phyloP scores from a whole-genome alignment of 2,113 vertebrate species.

The Plestiodon gilberti region DNA sequence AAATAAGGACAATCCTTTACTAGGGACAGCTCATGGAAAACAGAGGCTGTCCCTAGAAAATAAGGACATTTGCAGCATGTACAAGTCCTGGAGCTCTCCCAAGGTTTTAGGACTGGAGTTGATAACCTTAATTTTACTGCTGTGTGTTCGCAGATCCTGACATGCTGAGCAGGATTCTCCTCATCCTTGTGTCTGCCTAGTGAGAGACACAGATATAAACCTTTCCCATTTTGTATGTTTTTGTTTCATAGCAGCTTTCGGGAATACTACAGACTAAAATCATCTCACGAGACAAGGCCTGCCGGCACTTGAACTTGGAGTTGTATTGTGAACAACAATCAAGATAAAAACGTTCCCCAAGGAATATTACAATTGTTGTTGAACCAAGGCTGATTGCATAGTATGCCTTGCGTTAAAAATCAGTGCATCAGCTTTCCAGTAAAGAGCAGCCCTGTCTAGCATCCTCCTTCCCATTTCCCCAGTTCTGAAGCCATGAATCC shows the following conservation, averaged over 20 bases:
- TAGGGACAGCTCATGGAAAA: no score
- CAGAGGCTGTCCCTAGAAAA: no score
- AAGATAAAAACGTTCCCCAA: neutral
- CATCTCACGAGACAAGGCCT: neutral
- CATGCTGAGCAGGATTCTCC: neutral
- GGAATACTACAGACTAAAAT: neutral
- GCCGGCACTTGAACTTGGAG: neutral
- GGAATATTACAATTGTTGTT: neutral
- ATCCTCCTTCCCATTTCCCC: neutral
- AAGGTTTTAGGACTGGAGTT: neutral
- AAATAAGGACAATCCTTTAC: neutral
- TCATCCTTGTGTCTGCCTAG: neutral
- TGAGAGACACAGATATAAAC: neutral
- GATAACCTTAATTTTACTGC: neutral
- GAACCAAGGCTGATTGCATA: neutral
- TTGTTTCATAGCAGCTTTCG: neutral
- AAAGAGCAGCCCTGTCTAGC: neutral
- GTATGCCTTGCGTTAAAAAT: neutral
- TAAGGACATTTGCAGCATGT: neutral
- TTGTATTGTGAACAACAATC: neutral
- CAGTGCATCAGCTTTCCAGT: neutral
- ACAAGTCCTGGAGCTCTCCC: neutral
- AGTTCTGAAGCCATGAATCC: neutral
- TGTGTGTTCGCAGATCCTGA: neutral
- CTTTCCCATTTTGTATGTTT: neutral